These are phyloP conservation scores for Drosophila nikananu DNA, from an alignment of 1,140 invertebrate genomes.

Conservation along the genomic window DNA sequence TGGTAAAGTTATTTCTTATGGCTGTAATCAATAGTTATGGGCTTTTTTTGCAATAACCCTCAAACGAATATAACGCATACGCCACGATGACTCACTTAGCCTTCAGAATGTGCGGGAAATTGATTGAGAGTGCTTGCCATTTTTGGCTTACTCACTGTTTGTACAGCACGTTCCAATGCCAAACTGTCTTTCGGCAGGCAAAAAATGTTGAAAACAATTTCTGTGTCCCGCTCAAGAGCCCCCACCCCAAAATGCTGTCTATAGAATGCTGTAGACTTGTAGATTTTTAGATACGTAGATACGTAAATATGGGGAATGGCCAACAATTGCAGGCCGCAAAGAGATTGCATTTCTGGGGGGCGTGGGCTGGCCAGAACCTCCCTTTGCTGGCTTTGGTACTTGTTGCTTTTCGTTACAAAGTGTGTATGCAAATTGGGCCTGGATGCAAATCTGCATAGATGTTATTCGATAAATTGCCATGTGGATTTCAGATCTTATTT, in stretches of 20 bases:
- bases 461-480: constrained; percentile 51
- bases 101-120: constrained; percentile 10
- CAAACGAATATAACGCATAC: constrained; percentile 19
- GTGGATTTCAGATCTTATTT: constrained; percentile 37
- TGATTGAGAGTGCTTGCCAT: constrained; percentile 14
- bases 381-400: constrained; percentile 13
- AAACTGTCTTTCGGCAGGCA: constrained; percentile 33
- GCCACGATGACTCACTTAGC: constrained; percentile 10
- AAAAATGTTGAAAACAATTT: constrained; percentile 26
- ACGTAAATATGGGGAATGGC: constrained; percentile 16
- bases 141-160: constrained; percentile 33
- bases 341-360: constrained; percentile 18
- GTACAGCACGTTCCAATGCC: constrained; percentile 33
- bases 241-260: constrained; percentile 12
- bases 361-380: constrained; percentile 43
- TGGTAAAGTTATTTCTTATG: constrained; percentile 5
- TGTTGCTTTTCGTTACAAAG: constrained; percentile 29
- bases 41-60: constrained; percentile 9
- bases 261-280: no score
- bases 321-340: constrained; percentile 24
- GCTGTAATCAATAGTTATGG: constrained; percentile 17
- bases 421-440: constrained; percentile 5
- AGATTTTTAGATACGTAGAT: constrained; percentile 9
- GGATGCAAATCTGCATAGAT: constrained; percentile 25
- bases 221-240: constrained; percentile 17